A percentile compares a stretch with the other conserved stretches of the same genome.
Evolutionary conservation across 2,888 invertebrate species (phyloP).

Genomic region (Choristoneura rosaceana): DNA sequence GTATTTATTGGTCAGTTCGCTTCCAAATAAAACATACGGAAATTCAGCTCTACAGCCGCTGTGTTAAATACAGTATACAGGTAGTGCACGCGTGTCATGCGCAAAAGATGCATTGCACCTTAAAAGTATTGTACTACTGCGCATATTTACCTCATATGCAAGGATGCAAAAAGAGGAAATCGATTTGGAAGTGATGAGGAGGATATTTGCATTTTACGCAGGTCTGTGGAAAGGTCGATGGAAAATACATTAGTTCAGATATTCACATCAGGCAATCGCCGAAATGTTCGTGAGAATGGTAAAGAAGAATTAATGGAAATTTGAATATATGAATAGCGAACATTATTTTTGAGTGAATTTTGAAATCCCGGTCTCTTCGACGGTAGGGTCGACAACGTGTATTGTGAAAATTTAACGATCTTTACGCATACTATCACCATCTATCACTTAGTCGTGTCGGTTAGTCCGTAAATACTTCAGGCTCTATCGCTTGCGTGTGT

Average conservation of each 20-base stretch:
- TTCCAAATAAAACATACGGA: background rate
- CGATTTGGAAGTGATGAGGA: conserved; percentile 54
- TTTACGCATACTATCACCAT: no score
- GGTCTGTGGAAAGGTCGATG: conserved; percentile 13
- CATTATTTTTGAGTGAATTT: no score
- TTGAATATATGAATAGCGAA: background rate
- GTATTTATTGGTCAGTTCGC: no score
- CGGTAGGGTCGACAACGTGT: no score
- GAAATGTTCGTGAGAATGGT: no score
- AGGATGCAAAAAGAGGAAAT: conserved; percentile 60
- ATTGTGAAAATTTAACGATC: no score
- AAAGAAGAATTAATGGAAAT: background rate
- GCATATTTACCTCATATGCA: conserved; percentile 51
- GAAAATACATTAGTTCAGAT: background rate
- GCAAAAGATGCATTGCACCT: conserved; percentile 3
- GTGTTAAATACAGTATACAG: background rate
- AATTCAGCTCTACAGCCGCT: no score
- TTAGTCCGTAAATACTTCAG: no score
- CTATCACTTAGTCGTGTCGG: no score
- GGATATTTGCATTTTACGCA: conserved; percentile 13
- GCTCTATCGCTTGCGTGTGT: no score
- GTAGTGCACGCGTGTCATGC: background rate
- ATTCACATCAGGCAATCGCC: background rate
- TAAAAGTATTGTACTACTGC: conserved; percentile 3
- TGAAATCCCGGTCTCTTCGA: no score